Evolutionary conservation across 2,113 vertebrate genomes (phyloP).

Genomic region (Mormoops blainvillei): DNA sequence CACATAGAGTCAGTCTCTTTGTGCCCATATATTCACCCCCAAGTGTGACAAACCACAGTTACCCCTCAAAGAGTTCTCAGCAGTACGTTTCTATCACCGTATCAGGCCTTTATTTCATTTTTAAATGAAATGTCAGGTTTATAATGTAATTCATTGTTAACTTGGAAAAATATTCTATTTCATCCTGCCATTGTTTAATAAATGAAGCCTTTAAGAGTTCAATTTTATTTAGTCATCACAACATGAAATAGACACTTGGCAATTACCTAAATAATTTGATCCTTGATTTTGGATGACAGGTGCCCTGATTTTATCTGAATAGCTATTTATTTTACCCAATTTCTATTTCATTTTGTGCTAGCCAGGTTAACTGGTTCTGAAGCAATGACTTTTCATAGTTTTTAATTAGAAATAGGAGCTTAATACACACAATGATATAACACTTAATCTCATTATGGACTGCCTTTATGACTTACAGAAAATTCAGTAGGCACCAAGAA

Average conservation of each 20-base stretch:
- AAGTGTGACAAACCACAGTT: background rate
- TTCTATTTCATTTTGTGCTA: background rate
- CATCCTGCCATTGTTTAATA: background rate
- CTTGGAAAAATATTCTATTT: background rate
- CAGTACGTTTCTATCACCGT: background rate
- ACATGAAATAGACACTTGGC: background rate
- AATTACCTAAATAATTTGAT: background rate
- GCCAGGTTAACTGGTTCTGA: background rate
- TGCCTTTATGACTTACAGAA: background rate
- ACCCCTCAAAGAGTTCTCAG: background rate
- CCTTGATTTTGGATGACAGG: background rate
- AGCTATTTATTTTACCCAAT: background rate
- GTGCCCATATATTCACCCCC: background rate
- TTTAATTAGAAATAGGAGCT: conserved; percentile 8
- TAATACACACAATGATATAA: background rate
- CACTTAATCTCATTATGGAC: background rate
- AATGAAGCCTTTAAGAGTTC: background rate
- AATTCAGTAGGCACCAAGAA: background rate
- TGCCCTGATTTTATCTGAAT: background rate
- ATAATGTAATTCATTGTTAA: background rate
- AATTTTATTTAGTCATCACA: background rate
- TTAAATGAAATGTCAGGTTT: background rate
- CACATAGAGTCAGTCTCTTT: too few species aligned
- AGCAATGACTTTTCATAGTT: background rate
- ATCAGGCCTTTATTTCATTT: background rate